These are phyloP conservation scores for Paragorgia papillata DNA, from an alignment of 92 coral and sea anemone genomes.

Conservation along the genomic window DNA sequence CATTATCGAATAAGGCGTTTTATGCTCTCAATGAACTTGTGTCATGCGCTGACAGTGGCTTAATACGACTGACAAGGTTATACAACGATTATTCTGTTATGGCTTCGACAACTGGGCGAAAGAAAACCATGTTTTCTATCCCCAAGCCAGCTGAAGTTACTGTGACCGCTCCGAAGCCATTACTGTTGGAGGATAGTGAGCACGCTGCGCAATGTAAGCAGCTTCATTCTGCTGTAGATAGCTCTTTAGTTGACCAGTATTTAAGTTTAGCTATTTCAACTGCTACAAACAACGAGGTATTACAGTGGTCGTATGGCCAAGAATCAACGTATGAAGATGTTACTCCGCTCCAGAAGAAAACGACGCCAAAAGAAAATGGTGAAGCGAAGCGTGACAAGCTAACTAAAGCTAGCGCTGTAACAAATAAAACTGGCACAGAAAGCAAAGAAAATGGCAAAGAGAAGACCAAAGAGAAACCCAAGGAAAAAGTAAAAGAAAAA, in stretches of 20 bases:
- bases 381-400: conserved; percentile 40
- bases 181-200: conserved; percentile 4
- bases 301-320: conserved; percentile 25
- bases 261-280: conserved; percentile 4
- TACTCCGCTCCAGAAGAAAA: not conserved
- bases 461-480: conserved; percentile 19
- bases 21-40: conserved; percentile 17
- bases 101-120: conserved; percentile 22
- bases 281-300: not conserved
- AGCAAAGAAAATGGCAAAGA: not conserved
- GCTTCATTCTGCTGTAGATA: conserved; percentile 22
- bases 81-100: conserved; percentile 7
- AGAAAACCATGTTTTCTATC: conserved; percentile 20
- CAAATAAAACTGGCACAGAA: conserved; percentile 1
- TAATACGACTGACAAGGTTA: conserved; percentile 26
- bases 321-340: conserved; percentile 33
- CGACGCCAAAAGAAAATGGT: conserved; percentile 3
- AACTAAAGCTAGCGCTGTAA: too few species aligned
- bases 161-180: conserved; percentile 38
- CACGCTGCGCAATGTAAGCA: conserved; percentile 23
- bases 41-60: conserved; percentile 16
- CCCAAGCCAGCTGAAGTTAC: not conserved
- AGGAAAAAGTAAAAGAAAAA: not conserved
- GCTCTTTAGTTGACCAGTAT: not conserved
- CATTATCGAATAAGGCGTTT: conserved; percentile 21